These are phyloP conservation scores for Tokudaia tokunoshimensis DNA, from an alignment of 2,797 vertebrate genomes.

Conservation along the genomic window DNA sequence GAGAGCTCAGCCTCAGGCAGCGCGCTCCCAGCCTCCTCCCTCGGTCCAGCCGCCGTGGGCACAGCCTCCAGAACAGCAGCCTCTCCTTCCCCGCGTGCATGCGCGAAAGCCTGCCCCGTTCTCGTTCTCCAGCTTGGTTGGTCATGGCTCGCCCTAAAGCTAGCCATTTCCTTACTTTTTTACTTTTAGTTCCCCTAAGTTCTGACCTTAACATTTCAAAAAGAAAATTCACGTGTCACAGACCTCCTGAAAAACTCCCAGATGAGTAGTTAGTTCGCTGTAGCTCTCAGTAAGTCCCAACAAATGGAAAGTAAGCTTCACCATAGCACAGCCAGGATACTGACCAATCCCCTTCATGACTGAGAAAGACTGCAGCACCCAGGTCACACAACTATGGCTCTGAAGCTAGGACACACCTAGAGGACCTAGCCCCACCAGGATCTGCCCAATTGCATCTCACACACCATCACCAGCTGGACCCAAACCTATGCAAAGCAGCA, in stretches of 20 bases:
- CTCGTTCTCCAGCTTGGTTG: not conserved
- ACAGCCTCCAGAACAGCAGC: not conserved
- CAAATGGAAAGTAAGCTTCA: constrained; percentile 18
- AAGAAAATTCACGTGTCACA: not conserved
- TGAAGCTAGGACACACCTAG: not conserved
- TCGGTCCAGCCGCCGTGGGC: no score
- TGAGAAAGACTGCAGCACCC: not conserved
- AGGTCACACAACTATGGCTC: not conserved
- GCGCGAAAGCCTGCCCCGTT: not conserved
- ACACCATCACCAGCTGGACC: not conserved
- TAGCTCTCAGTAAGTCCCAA: not conserved
- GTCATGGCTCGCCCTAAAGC: constrained; percentile 20
- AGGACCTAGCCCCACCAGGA: not conserved
- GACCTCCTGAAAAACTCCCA: not conserved
- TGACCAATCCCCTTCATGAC: not conserved
- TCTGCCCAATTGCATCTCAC: not conserved
- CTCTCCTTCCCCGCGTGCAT: not conserved
- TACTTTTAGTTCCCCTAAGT: constrained; percentile 44
- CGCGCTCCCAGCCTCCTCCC: not conserved
- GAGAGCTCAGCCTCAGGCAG: no score
- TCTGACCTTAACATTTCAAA: constrained; percentile 65
- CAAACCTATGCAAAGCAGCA: not conserved
- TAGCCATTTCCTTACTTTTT: constrained; percentile 31
- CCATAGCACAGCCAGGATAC: not conserved
- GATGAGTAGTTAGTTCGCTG: not conserved